Conservation (phyloP, 2,113 vertebrate genomes). For the Todiramphus saurophagus region DNA sequence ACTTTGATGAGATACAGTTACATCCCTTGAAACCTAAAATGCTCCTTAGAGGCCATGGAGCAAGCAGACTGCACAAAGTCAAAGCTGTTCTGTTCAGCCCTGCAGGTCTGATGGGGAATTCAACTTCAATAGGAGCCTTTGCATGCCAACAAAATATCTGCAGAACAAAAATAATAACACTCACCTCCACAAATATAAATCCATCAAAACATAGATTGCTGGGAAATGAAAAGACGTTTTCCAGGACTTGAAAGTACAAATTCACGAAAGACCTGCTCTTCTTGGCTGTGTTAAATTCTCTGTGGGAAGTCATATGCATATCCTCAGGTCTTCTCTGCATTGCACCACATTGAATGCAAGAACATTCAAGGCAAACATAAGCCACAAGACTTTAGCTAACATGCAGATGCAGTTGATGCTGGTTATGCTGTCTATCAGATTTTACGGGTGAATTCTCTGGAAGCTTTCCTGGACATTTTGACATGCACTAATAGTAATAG, state of each 20-base stretch:
- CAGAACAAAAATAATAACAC: neutral
- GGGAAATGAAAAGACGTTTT: neutral
- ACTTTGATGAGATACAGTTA: neutral
- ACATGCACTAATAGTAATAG: neutral
- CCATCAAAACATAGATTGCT: rapidly evolving
- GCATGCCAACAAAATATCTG: neutral
- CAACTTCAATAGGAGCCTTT: neutral
- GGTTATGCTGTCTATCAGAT: neutral
- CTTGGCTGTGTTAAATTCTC: neutral
- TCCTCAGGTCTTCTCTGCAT: neutral
- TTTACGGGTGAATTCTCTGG: neutral
- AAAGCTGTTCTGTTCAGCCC: neutral
- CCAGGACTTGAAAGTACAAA: neutral
- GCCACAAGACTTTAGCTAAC: neutral
- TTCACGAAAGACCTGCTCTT: neutral
- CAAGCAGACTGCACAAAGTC: neutral
- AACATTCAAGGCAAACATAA: neutral
- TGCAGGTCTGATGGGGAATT: neutral
- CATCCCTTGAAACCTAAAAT: neutral
- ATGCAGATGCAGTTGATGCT: neutral
- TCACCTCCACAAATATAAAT: neutral
- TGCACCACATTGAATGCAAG: neutral
- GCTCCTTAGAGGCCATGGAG: neutral
- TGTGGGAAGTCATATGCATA: neutral
- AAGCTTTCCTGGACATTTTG: neutral